Percentiles rank a stretch among this genome's conserved stretches.
Conservation (phyloP, 2,888 invertebrate genomes). For the Epiblema foenella region DNA sequence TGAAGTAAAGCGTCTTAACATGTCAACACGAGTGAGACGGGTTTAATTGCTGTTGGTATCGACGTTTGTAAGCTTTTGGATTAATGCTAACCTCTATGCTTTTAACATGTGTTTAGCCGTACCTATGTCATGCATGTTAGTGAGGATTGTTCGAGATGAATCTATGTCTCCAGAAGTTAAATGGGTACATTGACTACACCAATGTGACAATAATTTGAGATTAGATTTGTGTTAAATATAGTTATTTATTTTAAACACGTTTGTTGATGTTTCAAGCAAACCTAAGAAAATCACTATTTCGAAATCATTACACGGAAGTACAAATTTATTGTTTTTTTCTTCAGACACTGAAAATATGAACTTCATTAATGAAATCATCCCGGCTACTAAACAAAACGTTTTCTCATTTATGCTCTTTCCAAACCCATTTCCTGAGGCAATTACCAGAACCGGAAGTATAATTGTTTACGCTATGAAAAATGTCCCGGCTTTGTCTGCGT, state of each 20-base stretch:
- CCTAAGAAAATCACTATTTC: no score
- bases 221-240: no score
- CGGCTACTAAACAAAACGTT: conserved; percentile 7
- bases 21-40: conserved; percentile 17
- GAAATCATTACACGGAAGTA: not conserved
- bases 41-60: not conserved
- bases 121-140: not conserved
- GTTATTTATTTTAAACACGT: no score
- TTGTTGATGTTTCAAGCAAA: no score
- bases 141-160: not conserved
- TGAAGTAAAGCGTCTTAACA: conserved; percentile 21
- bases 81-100: not conserved
- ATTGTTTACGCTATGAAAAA: conserved; percentile 82
- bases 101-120: conserved; percentile 8
- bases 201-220: no score
- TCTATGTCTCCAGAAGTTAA: not conserved
- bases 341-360: not conserved
- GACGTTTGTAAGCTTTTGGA: conserved; percentile 12
- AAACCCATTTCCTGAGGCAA: conserved; percentile 54
- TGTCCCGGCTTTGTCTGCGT: conserved; percentile 75
- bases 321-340: not conserved
- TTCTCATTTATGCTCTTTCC: conserved; percentile 16
- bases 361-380: conserved; percentile 11
- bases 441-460: conserved; percentile 71
- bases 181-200: no score